Evolutionary conservation across 2,113 vertebrate genomes (phyloP).

Genomic region (Notothenia coriiceps): DNA sequence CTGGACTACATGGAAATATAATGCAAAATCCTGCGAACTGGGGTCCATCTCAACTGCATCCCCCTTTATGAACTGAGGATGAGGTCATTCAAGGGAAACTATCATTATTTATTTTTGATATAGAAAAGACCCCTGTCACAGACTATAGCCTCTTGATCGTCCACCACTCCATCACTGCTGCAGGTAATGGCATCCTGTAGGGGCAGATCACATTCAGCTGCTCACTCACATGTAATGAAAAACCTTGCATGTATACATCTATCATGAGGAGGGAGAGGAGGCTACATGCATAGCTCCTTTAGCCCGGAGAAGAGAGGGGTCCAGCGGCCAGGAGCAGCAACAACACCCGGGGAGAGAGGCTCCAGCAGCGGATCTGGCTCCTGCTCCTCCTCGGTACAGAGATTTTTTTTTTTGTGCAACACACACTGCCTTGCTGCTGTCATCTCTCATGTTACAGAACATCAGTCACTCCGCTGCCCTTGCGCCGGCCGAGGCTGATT

Average conservation of each 20-base stretch:
- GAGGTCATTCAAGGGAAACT: slow-evolving; percentile 45
- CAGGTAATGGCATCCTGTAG: slow-evolving; percentile 60
- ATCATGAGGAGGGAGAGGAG: slow-evolving; percentile 40
- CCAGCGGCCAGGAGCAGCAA: slow-evolving; percentile 79
- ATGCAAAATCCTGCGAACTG: too few species aligned
- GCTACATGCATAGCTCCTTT: slow-evolving; percentile 72
- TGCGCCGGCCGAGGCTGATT: slow-evolving; percentile 89
- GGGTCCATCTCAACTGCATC: neutral
- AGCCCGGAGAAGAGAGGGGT: slow-evolving; percentile 66
- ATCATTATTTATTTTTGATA: neutral
- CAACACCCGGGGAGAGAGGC: slow-evolving; percentile 82
- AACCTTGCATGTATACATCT: slow-evolving; percentile 39
- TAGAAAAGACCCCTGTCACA: neutral
- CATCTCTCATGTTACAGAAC: slow-evolving; percentile 90
- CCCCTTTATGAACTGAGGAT: neutral
- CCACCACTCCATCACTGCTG: slow-evolving; percentile 42
- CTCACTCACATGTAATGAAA: slow-evolving; percentile 51
- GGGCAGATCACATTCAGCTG: slow-evolving; percentile 55
- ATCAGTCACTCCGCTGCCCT: slow-evolving; percentile 92
- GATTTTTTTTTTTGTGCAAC: slow-evolving; percentile 77
- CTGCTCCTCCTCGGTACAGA: slow-evolving; percentile 65
- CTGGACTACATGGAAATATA: neutral
- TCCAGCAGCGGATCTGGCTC: slow-evolving; percentile 69
- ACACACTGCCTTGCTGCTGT: slow-evolving; percentile 87
- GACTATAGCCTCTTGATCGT: slow-evolving; percentile 39